These are phyloP conservation scores for Dione juno DNA, from an alignment of 2,888 invertebrate species.

Conservation along the genomic window DNA sequence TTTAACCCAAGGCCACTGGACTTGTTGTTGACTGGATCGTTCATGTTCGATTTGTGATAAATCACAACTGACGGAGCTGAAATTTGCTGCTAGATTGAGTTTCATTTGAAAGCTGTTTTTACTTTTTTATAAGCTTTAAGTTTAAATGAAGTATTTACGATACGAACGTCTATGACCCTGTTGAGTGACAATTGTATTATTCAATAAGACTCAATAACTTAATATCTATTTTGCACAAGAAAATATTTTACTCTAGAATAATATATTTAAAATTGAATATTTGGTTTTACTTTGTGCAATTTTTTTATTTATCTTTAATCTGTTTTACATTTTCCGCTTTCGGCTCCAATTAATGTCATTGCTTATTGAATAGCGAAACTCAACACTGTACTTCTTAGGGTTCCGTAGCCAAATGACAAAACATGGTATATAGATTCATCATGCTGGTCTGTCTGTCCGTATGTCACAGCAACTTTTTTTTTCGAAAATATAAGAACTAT, in stretches of 20 bases:
- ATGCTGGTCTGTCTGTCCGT: too few species aligned
- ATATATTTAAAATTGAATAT: too few species aligned
- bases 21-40: neutral
- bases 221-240: neutral
- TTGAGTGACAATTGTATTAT: neutral
- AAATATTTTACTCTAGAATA: neutral
- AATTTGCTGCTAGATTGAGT: conserved; percentile 2
- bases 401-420: too few species aligned
- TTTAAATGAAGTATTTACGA: neutral
- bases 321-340: too few species aligned
- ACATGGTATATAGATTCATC: too few species aligned
- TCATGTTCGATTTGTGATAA: neutral
- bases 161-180: conserved; percentile 8
- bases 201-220: neutral
- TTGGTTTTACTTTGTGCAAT: too few species aligned
- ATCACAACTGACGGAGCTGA: conserved; percentile 4
- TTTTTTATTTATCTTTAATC: too few species aligned
- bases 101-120: neutral
- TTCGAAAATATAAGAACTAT: too few species aligned
- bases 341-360: too few species aligned
- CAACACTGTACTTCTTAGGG: too few species aligned
- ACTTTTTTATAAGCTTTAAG: neutral
- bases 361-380: too few species aligned
- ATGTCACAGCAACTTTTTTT: too few species aligned
- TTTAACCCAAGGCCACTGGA: neutral